Conservation (phyloP, 2,113 vertebrate genomes). For the Callorhinus ursinus region DNA sequence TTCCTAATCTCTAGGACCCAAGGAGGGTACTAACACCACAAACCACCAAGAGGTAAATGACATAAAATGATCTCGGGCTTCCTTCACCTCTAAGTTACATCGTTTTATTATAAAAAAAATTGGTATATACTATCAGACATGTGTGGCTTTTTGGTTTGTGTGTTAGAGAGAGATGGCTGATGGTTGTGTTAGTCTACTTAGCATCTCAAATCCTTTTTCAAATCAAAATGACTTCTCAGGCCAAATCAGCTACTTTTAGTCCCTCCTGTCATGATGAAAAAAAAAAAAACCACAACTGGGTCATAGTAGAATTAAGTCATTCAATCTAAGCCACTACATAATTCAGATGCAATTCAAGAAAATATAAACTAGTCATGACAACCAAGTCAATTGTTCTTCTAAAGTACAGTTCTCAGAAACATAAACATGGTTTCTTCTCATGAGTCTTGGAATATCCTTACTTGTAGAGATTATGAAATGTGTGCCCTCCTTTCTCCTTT, state of each 20-base stretch:
- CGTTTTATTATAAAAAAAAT: background rate
- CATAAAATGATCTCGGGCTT: background rate
- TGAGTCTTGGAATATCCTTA: background rate
- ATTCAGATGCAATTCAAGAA: background rate
- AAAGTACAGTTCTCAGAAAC: background rate
- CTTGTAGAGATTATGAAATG: background rate
- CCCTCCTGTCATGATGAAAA: background rate
- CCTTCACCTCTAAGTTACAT: background rate
- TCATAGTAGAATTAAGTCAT: background rate
- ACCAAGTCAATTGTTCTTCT: background rate
- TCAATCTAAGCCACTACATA: background rate
- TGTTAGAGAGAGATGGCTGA: background rate
- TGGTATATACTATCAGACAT: background rate
- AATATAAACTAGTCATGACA: background rate
- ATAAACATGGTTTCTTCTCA: background rate
- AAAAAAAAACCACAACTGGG: background rate
- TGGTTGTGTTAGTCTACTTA: background rate
- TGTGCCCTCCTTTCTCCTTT: background rate
- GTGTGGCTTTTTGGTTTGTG: background rate
- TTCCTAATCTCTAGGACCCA: background rate
- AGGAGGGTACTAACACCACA: background rate
- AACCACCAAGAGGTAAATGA: background rate
- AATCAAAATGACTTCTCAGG: conserved; percentile 43
- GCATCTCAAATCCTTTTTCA: background rate
- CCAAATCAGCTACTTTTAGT: background rate